Evolutionary conservation across 1,140 invertebrate genomes (phyloP).

Genomic region (Sycophaga agraensis): DNA sequence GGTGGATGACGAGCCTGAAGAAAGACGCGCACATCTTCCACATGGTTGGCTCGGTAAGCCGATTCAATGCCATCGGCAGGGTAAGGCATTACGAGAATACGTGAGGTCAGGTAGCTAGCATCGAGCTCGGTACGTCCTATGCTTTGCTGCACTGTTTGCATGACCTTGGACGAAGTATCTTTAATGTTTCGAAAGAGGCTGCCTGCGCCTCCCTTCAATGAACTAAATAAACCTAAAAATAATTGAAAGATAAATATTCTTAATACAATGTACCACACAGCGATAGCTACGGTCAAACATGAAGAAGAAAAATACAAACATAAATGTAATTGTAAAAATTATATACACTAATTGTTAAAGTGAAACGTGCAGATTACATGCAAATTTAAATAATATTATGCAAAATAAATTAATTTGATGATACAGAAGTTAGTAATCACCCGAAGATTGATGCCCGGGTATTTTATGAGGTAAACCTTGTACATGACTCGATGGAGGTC

Average conservation of each 20-base stretch:
- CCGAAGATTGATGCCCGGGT: constrained; percentile 16
- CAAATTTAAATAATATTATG: neutral
- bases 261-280: too few relatives aligned
- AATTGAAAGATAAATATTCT: too few relatives aligned
- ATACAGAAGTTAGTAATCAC: neutral
- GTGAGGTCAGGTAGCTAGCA: constrained; percentile 86
- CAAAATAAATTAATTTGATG: neutral
- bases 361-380: too few relatives aligned
- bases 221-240: constrained; percentile 74
- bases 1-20: constrained; percentile 73
- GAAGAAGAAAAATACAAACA: too few relatives aligned
- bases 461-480: constrained; percentile 9
- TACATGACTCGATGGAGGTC: neutral
- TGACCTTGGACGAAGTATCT: constrained; percentile 94
- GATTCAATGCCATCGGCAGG: constrained; percentile 93
- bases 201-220: constrained; percentile 79
- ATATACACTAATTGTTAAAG: too few relatives aligned
- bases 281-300: too few relatives aligned
- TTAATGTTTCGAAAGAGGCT: constrained; percentile 91
- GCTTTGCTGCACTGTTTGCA: constrained; percentile 92
- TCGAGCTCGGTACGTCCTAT: constrained; percentile 88
- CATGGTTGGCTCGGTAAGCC: constrained; percentile 88
- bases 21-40: constrained; percentile 83
- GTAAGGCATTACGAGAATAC: constrained; percentile 88
- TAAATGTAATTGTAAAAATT: too few relatives aligned